phyloP scores from a whole-genome alignment of 1,140 invertebrate species.

The Pantala flavescens region DNA sequence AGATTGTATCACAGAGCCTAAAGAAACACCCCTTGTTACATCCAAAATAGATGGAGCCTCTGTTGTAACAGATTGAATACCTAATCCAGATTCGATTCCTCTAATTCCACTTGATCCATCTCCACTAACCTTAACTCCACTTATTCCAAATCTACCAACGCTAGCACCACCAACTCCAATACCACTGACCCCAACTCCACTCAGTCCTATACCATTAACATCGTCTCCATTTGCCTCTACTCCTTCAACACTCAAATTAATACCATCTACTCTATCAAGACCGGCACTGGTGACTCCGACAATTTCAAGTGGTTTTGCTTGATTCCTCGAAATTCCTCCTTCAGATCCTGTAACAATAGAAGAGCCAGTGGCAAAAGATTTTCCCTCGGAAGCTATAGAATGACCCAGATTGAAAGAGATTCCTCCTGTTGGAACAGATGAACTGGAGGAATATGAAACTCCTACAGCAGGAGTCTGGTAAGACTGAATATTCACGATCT shows the following conservation, averaged over 20 bases:
- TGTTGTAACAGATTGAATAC: not conserved
- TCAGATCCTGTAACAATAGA: too few species aligned
- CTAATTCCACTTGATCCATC: not conserved
- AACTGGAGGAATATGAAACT: not conserved
- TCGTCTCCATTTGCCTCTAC: too few species aligned
- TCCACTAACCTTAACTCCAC: not conserved
- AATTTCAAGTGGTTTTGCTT: too few species aligned
- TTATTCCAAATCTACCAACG: not conserved
- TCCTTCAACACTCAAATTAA: too few species aligned
- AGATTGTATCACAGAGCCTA: not conserved
- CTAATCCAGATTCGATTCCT: not conserved
- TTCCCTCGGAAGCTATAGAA: too few species aligned
- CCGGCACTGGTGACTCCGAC: too few species aligned
- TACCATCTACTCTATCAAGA: too few species aligned
- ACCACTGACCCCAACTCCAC: not conserved
- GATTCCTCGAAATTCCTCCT: too few species aligned
- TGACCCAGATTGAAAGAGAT: too few species aligned
- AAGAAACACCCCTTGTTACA: not conserved
- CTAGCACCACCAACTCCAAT: not conserved
- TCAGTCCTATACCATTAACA: too few species aligned
- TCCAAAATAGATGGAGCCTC: not conserved
- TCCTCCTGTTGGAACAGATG: not conserved
- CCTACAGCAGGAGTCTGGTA: not conserved
- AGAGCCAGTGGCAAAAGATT: too few species aligned
- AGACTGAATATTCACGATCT: too few species aligned